Evolutionary conservation across 2,797 vertebrate genomes (phyloP), one percentile per base, ranked within the genome.

Genomic region (Pipistrellus pipistrellus): DNA sequence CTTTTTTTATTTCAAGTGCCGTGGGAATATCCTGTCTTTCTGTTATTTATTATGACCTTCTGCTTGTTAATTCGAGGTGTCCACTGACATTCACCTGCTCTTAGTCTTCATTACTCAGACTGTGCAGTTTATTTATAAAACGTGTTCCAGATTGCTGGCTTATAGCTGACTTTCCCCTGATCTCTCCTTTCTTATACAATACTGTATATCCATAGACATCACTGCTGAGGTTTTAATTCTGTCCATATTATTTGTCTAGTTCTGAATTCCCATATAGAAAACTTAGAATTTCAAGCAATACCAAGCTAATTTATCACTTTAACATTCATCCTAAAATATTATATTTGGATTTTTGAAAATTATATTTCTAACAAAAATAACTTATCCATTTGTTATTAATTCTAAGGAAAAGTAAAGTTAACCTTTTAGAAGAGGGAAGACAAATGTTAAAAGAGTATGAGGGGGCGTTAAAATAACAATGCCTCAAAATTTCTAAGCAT

Each of bases 321-420:
- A 48, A 46, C 6, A 14, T 23, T 48, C 25, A 68, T 75, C 86
- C 66, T 86, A 80, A 91, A 80, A 86, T 88, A 57, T 77, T 95
- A 89, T 82, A 38, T 53, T 59, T 85, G 21, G 82, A 23, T 44
- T 90, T 85, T 86, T 85, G 13, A 91, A 93, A 93, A 80, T 88
- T 76, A 3, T 38, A 32, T 90, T 72, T 84, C 12, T 48, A 84
- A 62, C 38, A 72, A 53, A 69, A 71, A 92, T 75, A 3, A 48
- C n/a, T 80, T 23, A 76, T 25, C n/a, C 15, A 38, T 51, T 44
- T n/a, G 27, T 90, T 73, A 30, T 62, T 75, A 92, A 4, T 71
- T 46, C 10, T 85, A 72, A 85, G 21, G 38, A 46, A 86, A 59
- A 46, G 30, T 66, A 32, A 68, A 41, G 32, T 66, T 94, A 17